A percentile compares a stretch with the other conserved stretches of the same genome.
Evolutionary conservation across 53 echinoderm and acorn worm species (phyloP).

Genomic region (Echinarachnius parma): DNA sequence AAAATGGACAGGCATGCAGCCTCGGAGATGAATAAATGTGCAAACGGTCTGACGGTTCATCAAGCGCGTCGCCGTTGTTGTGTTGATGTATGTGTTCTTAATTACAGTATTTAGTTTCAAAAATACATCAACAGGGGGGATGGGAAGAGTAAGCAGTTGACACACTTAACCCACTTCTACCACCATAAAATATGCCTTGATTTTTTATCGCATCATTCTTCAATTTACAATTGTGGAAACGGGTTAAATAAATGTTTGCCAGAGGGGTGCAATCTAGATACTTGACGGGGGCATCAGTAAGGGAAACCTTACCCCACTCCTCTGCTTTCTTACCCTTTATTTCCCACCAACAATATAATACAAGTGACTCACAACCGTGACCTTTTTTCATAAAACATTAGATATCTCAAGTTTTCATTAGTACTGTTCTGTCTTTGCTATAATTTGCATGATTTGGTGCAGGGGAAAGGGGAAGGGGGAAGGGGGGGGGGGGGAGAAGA

Average conservation of each 20-base stretch:
- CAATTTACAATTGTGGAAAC: constrained; percentile 42
- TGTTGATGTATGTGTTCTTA: constrained; percentile 51
- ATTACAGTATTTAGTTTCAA: constrained; percentile 43
- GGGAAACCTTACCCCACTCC: neutral
- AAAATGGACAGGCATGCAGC: too few relatives aligned
- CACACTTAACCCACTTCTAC: constrained; percentile 37
- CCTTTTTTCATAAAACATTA: constrained; percentile 31
- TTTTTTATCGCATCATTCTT: constrained; percentile 49
- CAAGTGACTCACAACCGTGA: constrained; percentile 36
- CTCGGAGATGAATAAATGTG: too few relatives aligned
- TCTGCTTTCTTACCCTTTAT: neutral
- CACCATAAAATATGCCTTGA: constrained; percentile 37
- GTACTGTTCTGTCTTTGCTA: too few relatives aligned
- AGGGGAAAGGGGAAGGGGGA: too few relatives aligned
- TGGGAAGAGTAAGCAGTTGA: constrained; percentile 39
- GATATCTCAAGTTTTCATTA: too few relatives aligned
- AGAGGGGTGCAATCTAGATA: constrained; percentile 22
- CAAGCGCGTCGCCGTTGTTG: too few relatives aligned
- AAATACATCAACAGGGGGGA: constrained; percentile 42
- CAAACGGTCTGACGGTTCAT: constrained; percentile 13
- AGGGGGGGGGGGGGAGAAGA: too few relatives aligned
- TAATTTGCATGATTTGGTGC: too few relatives aligned
- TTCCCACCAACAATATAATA: neutral
- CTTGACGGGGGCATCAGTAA: too few relatives aligned
- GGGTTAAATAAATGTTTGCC: constrained; percentile 45